A percentile compares a stretch with the other conserved stretches of the same genome.
These are phyloP conservation scores for Sminthurides bifidus DNA, from an alignment of 1,140 invertebrate species.

Conservation along the genomic window DNA sequence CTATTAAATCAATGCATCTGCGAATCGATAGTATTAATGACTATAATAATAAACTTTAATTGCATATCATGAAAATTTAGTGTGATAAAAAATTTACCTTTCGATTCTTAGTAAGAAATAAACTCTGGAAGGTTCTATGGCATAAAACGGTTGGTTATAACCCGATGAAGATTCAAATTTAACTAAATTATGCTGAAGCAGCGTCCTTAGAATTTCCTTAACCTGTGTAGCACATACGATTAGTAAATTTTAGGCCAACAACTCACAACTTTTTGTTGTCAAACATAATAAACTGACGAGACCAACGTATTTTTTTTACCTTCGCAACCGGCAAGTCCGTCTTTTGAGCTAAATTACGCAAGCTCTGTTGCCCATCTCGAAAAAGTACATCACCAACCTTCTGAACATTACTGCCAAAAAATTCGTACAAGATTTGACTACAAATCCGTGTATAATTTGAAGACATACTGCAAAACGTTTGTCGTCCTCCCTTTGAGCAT, in stretches of 20 bases:
- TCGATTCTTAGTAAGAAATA: constrained; percentile 13
- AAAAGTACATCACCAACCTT: constrained; percentile 11
- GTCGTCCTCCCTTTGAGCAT: too few relatives aligned
- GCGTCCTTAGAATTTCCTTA: constrained; percentile 11
- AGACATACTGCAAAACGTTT: constrained; percentile 11
- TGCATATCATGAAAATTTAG: background rate
- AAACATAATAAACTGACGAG: background rate
- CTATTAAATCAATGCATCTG: constrained; percentile 8
- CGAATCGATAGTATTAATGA: background rate
- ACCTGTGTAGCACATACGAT: constrained; percentile 8
- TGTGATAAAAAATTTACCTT: constrained; percentile 11
- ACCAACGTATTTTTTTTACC: constrained; percentile 7
- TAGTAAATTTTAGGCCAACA: background rate
- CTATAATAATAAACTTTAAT: background rate
- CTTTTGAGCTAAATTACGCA: background rate
- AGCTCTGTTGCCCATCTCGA: constrained; percentile 7
- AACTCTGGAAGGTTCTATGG: background rate
- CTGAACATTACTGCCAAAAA: constrained; percentile 13
- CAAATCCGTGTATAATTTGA: constrained; percentile 1
- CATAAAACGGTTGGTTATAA: constrained; percentile 8
- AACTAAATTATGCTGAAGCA: constrained; percentile 25
- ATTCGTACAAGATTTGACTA: constrained; percentile 11
- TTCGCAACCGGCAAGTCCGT: background rate
- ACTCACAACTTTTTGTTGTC: constrained; percentile 2
- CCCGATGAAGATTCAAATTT: background rate